These are phyloP conservation scores for Glyptemys insculpta DNA, from an alignment of 2,797 vertebrate species.

Conservation along the genomic window DNA sequence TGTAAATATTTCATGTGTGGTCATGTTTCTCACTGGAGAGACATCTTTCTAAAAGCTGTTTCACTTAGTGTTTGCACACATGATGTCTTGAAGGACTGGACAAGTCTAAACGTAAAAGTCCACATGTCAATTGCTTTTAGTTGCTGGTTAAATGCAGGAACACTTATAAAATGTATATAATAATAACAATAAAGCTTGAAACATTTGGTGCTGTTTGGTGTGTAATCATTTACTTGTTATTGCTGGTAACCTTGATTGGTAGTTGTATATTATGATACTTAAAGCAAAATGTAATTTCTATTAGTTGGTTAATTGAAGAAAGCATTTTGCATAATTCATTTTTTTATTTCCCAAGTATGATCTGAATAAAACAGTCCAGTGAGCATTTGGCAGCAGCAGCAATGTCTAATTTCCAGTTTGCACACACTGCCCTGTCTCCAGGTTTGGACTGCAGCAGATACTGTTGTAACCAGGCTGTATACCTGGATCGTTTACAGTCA, in stretches of 20 bases:
- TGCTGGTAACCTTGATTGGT: neutral
- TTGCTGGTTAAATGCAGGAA: neutral
- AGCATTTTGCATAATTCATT: slow-evolving; percentile 29
- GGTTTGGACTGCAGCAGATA: slow-evolving; percentile 10
- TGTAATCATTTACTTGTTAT: neutral
- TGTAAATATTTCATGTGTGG: neutral
- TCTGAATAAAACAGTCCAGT: slow-evolving; percentile 44
- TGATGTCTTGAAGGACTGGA: neutral
- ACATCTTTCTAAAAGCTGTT: neutral
- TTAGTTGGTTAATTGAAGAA: neutral
- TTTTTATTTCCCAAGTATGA: slow-evolving; percentile 15
- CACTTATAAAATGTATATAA: neutral
- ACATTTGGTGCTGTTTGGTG: neutral
- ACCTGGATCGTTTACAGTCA: slow-evolving; percentile 64
- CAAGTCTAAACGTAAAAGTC: neutral
- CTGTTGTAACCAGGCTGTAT: slow-evolving; percentile 58
- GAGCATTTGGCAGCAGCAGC: slow-evolving; percentile 60
- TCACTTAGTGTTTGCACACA: neutral
- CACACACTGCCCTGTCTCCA: slow-evolving; percentile 36
- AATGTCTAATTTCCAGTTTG: slow-evolving; percentile 59
- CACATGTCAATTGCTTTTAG: neutral
- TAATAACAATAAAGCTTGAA: neutral
- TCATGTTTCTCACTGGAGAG: neutral
- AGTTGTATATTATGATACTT: neutral
- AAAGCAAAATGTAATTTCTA: slow-evolving; percentile 24